Conservation (phyloP, 2,113 vertebrate genomes). For the Herpailurus yagouaroundi region DNA sequence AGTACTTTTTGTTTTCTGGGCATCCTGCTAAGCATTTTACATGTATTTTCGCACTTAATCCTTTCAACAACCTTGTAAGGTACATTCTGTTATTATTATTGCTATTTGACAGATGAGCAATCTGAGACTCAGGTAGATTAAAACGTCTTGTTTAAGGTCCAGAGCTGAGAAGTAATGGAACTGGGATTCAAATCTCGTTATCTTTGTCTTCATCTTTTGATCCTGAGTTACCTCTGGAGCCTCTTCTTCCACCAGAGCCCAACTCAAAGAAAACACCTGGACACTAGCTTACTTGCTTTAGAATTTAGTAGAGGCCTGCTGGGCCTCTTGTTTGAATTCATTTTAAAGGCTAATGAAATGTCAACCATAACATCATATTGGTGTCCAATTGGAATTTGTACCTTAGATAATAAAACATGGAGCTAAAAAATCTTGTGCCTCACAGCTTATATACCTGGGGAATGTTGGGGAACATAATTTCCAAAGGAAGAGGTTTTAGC, state of each 20-base stretch:
- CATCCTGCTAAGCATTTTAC: not conserved
- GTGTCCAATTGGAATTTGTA: not conserved
- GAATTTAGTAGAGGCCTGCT: not conserved
- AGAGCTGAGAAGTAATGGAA: not conserved
- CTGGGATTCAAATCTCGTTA: not conserved
- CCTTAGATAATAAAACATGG: constrained; percentile 22
- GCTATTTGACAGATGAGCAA: constrained; percentile 18
- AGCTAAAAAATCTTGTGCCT: constrained; percentile 42
- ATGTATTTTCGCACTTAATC: not conserved
- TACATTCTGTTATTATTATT: constrained; percentile 24
- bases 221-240: not conserved
- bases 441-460: constrained; percentile 3
- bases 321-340: constrained; percentile 1
- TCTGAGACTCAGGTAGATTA: not conserved
- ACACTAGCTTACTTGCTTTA: not conserved
- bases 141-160: not conserved
- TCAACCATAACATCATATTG: not conserved
- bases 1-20: not conserved
- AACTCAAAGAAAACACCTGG: not conserved
- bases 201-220: constrained; percentile 32
- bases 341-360: constrained; percentile 51
- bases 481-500: constrained; percentile 50
- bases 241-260: not conserved
- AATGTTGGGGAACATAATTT: constrained; percentile 44
- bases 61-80: not conserved